These are phyloP conservation scores for Dendrocincla fuliginosa DNA, from an alignment of 2,797 vertebrate genomes.

Conservation along the genomic window DNA sequence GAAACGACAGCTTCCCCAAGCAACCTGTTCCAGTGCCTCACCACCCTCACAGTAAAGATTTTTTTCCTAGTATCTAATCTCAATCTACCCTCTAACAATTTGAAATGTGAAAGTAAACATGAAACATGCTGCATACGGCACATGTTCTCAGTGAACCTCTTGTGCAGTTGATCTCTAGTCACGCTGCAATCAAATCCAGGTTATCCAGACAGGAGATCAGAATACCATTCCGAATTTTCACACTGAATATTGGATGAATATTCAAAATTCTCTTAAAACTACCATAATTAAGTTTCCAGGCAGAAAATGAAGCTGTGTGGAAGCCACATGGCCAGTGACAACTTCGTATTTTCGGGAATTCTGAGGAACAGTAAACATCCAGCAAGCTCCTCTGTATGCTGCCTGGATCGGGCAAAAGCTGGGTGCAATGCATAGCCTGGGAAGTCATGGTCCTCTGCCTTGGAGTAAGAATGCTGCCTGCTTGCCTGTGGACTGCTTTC, in stretches of 20 bases:
- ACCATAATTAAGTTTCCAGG: background rate
- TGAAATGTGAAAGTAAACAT: background rate
- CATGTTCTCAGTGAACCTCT: background rate
- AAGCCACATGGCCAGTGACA: background rate
- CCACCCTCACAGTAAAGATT: background rate
- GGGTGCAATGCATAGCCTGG: background rate
- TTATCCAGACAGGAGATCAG: background rate
- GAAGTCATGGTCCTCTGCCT: background rate
- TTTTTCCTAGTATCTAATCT: background rate
- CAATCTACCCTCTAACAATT: background rate
- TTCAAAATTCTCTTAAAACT: background rate
- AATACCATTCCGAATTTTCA: background rate
- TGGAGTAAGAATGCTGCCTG: background rate
- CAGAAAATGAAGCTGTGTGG: background rate
- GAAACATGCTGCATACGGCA: rapidly evolving
- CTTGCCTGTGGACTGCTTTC: background rate
- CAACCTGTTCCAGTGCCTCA: background rate
- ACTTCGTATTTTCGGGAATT: background rate
- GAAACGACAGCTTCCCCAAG: background rate
- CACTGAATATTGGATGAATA: background rate
- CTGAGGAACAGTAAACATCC: background rate
- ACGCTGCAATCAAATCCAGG: background rate
- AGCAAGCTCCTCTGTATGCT: background rate
- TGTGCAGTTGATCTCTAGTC: background rate
- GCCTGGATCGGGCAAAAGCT: background rate